Conservation (phyloP, 2,797 vertebrate genomes). For the Squalus acanthias region DNA sequence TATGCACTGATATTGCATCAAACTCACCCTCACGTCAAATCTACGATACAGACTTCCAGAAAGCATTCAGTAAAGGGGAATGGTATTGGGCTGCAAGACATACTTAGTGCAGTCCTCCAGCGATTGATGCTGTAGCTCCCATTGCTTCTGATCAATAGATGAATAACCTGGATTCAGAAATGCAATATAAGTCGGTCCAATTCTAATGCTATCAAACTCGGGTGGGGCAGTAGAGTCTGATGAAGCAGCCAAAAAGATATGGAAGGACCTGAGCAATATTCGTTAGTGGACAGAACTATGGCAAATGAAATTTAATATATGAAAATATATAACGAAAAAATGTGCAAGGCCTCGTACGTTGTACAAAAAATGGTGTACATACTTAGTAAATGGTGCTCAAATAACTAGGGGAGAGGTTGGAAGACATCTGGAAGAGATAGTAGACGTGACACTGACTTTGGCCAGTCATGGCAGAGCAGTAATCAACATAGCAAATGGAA, state of each 20-base stretch:
- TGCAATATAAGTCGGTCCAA: neutral
- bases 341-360: neutral
- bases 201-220: neutral
- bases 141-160: neutral
- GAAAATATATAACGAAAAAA: neutral
- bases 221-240: neutral
- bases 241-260: neutral
- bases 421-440: constrained; percentile 24
- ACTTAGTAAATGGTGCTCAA: neutral
- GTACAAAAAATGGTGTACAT: neutral
- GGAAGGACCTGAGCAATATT: neutral
- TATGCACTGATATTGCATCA: neutral
- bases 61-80: neutral
- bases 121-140: neutral
- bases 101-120: neutral
- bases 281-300: neutral
- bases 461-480: neutral
- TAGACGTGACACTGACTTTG: neutral
- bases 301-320: neutral
- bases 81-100: neutral
- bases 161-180: neutral
- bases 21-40: too few species aligned
- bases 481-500: neutral
- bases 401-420: neutral
- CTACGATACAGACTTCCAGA: neutral